Evolutionary conservation across 1,140 invertebrate genomes (phyloP), one percentile per base, ranked within the genome.

Genomic region (Ceratosolen fusciceps): DNA sequence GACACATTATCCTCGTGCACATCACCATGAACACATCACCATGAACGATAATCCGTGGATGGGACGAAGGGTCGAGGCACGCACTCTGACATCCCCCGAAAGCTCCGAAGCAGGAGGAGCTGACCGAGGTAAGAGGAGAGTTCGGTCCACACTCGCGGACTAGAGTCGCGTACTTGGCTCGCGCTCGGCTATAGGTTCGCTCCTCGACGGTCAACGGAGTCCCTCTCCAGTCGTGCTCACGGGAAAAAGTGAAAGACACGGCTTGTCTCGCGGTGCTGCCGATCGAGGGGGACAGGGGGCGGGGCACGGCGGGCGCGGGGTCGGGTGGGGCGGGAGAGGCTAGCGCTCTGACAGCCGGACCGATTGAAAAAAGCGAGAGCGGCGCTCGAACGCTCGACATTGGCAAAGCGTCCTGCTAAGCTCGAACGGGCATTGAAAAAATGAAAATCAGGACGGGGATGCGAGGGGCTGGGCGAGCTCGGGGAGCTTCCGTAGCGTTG

Each of bases 191-290:
- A 49, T 70, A 24, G 60, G 29, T 31, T 37, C 19, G 31, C 31
- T 1, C 67, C 10, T n/a, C 67, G 67, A 49, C 24, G 67, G 67
- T 70, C 67, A 70, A 24, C 10, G 14, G 49, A 16, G 34, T 43
- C 65, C 31, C 39, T 68, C 65, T 10, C 39, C 65, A 24, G 37
- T n/a, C 29, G 60, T 10, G 8, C 37, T 21, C 73, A 2, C 56
- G 73, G 21, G 56, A 65, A 75, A 75, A 75, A 75, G 73, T 75
- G 73, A 75, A 75, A 75, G 73, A 65, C 37, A 37, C 9, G 7
- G 24, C n/a, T 24, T 52, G 49, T 21, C 12, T 5, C 49, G 49
- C 49, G 14, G 47, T n/a, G n/a, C n/a, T n/a, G n/a, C n/a, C 47
- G 70, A 71, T 9, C 34, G 34, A 31, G 65, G 16, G 65, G 37